Evolutionary conservation across 1,140 invertebrate genomes (phyloP).

Genomic region (Bathynomus jamesi): DNA sequence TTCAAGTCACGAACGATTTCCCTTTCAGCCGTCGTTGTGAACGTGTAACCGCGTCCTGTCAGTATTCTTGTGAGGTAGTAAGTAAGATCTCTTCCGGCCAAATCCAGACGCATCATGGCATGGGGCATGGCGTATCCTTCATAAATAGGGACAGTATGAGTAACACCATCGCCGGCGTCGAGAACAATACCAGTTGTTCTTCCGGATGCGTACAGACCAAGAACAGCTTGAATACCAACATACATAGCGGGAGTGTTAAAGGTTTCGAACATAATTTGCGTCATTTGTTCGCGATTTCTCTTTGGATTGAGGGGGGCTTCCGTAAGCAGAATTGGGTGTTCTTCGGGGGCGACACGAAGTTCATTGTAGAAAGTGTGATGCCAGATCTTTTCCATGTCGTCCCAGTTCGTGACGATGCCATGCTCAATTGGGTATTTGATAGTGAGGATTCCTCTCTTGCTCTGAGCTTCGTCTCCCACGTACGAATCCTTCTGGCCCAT

Average conservation of each 20-base stretch:
- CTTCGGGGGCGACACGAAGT: no score
- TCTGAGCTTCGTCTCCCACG: no score
- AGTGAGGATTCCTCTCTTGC: no score
- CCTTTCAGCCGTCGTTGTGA: constrained; percentile 59
- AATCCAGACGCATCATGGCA: constrained; percentile 68
- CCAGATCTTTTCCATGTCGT: no score
- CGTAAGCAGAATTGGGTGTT: no score
- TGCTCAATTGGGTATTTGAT: no score
- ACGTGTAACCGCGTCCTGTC: constrained; percentile 58
- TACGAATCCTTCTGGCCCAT: no score
- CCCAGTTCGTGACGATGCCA: no score
- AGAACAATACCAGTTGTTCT: constrained; percentile 89
- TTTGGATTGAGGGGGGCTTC: constrained; percentile 84
- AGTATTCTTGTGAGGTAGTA: constrained; percentile 88
- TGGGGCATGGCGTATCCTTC: no score
- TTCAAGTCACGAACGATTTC: constrained; percentile 90
- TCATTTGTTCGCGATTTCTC: constrained; percentile 80
- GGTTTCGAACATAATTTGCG: constrained; percentile 86
- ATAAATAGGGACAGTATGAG: no score
- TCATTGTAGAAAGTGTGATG: no score
- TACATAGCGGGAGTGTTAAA: constrained; percentile 91
- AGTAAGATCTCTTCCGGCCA: constrained; percentile 79
- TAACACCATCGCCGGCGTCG: constrained; percentile 87
- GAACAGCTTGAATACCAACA: constrained; percentile 80
- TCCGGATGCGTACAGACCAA: constrained; percentile 84